These are phyloP conservation scores for Mycogona germanica DNA, from an alignment of 2,888 invertebrate genomes.

Conservation along the genomic window DNA sequence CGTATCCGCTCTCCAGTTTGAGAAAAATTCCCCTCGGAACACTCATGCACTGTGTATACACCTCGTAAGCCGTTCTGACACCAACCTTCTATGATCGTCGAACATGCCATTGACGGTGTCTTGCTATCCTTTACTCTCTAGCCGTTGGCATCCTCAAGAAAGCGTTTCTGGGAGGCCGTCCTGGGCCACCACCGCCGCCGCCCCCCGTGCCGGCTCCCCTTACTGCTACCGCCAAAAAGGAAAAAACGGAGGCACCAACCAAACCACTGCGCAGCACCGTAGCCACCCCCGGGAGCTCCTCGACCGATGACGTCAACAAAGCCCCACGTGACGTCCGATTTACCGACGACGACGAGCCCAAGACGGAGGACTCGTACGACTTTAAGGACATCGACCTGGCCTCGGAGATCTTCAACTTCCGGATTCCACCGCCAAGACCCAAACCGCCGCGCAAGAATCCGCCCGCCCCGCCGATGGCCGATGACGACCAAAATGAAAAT, in stretches of 20 bases:
- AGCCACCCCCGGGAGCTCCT: too few relatives aligned
- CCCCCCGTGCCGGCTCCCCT: not conserved
- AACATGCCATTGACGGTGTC: too few relatives aligned
- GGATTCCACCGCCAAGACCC: not conserved
- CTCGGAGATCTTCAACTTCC: constrained; percentile 15
- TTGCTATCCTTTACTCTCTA: too few relatives aligned
- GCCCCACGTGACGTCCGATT: not conserved
- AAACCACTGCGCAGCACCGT: constrained; percentile 2
- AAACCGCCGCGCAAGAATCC: not conserved
- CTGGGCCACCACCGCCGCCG: not conserved
- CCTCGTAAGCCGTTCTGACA: too few relatives aligned
- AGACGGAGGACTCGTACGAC: constrained; percentile 16
- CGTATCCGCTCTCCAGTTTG: too few relatives aligned
- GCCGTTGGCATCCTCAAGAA: constrained; percentile 12
- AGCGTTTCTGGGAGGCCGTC: not conserved
- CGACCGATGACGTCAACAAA: not conserved
- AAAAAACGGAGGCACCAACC: not conserved
- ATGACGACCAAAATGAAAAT: not conserved
- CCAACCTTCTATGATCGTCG: too few relatives aligned
- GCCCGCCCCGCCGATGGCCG: not conserved
- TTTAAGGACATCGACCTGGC: constrained; percentile 17
- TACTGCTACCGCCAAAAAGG: not conserved
- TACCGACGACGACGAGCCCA: constrained; percentile 16
- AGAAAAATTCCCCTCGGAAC: too few relatives aligned
- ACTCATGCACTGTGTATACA: too few relatives aligned